These are phyloP conservation scores for Actenoides hombroni DNA, from an alignment of 2,113 vertebrate genomes.

Conservation along the genomic window DNA sequence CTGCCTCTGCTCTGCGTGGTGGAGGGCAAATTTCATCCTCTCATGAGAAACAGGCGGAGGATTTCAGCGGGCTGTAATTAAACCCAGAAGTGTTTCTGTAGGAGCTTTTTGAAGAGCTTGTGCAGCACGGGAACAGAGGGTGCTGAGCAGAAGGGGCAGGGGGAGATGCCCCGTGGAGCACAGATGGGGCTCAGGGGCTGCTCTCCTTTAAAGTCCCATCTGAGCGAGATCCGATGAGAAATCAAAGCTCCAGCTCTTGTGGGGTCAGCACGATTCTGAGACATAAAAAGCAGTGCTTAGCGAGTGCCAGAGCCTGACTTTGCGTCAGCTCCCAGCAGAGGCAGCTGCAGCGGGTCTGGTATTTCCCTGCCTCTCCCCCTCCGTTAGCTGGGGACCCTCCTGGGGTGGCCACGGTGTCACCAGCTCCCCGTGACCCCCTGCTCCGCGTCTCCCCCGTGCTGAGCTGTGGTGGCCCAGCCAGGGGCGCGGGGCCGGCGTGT, in stretches of 20 bases:
- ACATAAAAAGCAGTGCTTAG: neutral
- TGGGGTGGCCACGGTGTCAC: neutral
- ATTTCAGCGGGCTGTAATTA: neutral
- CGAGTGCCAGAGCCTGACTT: neutral
- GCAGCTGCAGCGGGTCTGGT: neutral
- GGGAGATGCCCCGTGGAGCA: neutral
- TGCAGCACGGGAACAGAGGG: neutral
- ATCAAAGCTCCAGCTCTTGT: neutral
- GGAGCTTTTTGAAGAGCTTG: neutral
- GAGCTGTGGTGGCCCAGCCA: neutral
- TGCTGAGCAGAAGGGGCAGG: neutral
- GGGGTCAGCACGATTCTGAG: neutral
- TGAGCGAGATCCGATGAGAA: neutral
- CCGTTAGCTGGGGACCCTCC: neutral
- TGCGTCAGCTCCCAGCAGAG: neutral
- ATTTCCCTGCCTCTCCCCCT: neutral
- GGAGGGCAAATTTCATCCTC: neutral
- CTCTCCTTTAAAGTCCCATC: neutral
- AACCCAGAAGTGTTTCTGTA: neutral
- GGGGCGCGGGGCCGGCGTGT: neutral
- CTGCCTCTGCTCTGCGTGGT: neutral
- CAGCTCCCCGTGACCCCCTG: neutral
- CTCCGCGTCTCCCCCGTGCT: rapidly evolving
- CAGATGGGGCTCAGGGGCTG: neutral
- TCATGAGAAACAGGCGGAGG: neutral